A percentile compares a stretch with the other conserved stretches of the same genome.
Conservation (phyloP, 2,797 vertebrate species). For the Lepilemur septentrionalis region DNA sequence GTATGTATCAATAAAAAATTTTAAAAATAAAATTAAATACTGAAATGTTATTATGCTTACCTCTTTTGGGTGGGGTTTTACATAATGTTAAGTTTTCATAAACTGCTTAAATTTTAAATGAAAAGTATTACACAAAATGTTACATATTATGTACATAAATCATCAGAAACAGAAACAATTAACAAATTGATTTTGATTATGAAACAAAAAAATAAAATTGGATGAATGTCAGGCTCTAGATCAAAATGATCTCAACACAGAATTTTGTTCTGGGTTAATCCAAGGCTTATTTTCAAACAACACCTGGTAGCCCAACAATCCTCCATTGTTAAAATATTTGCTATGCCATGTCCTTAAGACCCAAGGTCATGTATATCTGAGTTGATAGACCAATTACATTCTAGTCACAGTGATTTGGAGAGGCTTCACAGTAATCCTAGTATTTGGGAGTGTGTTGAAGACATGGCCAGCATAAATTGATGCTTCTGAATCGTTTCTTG, state of each 20-base stretch:
- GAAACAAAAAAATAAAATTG: not conserved
- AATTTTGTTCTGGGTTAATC: not conserved
- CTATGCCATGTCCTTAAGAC: not conserved
- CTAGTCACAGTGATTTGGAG: not conserved
- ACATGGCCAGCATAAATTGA: not conserved
- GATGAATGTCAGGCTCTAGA: not conserved
- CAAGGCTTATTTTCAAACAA: not conserved
- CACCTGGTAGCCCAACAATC: too few relatives aligned
- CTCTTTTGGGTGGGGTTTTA: not conserved
- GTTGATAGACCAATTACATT: not conserved
- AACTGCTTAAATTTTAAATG: not conserved
- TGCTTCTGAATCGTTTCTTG: not conserved
- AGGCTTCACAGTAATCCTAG: not conserved
- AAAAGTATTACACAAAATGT: not conserved
- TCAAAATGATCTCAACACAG: not conserved
- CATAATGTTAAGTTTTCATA: not conserved
- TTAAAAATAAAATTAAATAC: not conserved
- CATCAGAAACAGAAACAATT: not conserved
- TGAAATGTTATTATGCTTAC: not conserved
- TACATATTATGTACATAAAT: not conserved
- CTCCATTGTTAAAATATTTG: not conserved
- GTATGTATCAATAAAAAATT: not conserved
- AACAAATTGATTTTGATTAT: not conserved
- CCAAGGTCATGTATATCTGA: not conserved
- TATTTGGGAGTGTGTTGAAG: not conserved